Conservation (phyloP, 35 echinoderm and acorn worm genomes). For the Nesometra sesokonis region DNA sequence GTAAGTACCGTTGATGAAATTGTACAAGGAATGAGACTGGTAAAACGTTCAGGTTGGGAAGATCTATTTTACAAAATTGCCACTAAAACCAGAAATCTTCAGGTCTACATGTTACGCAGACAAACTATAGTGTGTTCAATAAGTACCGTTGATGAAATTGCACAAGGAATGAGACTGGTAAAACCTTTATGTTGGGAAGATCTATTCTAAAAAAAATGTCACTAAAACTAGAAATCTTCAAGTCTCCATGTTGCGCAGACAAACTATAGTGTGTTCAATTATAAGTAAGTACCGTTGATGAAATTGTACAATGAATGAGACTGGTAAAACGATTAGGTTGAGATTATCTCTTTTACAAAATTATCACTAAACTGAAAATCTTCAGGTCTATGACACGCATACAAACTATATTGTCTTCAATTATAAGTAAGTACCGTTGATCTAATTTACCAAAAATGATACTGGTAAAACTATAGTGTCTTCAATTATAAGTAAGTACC, state of each 20-base stretch:
- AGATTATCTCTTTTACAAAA: slow-evolving; percentile 32
- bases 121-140: background rate
- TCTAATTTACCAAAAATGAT: slow-evolving; percentile 42
- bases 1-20: slow-evolving; percentile 28
- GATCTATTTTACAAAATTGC: slow-evolving; percentile 24
- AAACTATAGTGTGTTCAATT: too few species aligned
- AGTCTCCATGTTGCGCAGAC: slow-evolving; percentile 12
- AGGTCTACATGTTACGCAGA: slow-evolving; percentile 20
- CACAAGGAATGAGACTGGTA: slow-evolving; percentile 56
- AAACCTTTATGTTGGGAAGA: slow-evolving; percentile 52
- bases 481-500: background rate
- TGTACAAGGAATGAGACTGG: slow-evolving; percentile 53
- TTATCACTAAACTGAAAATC: slow-evolving; percentile 25
- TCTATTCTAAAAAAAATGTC: slow-evolving; percentile 31
- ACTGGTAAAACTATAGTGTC: slow-evolving; percentile 14
- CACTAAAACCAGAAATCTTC: slow-evolving; percentile 18
- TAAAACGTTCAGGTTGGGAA: slow-evolving; percentile 52
- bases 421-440: slow-evolving; percentile 41
- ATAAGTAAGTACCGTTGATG: slow-evolving; percentile 12
- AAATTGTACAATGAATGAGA: slow-evolving; percentile 52
- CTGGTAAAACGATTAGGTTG: slow-evolving; percentile 48
- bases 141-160: slow-evolving; percentile 36
- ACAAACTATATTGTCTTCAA: too few species aligned
- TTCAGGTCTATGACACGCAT: slow-evolving; percentile 16
- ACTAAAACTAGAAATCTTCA: slow-evolving; percentile 27